A percentile compares a stretch with the other conserved stretches of the same genome.
Evolutionary conservation across 2,797 vertebrate genomes (phyloP).

Genomic region (Psittacula echo): DNA sequence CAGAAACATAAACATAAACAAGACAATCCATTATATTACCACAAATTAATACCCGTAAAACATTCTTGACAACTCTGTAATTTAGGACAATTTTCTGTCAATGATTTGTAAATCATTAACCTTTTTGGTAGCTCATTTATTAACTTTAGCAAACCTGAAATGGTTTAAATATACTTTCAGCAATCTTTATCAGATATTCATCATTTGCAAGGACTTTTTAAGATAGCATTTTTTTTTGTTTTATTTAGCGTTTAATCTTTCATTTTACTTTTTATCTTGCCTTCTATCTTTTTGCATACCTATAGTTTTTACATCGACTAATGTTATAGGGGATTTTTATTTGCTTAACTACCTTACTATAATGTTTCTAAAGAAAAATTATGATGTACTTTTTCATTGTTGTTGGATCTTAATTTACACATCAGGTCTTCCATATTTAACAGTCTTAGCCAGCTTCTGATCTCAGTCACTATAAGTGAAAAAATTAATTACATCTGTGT

Average conservation of each 20-base stretch:
- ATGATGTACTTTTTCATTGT: not conserved
- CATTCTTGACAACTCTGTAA: conserved; percentile 3
- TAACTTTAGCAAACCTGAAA: not conserved
- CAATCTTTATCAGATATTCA: not conserved
- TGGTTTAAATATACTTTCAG: not conserved
- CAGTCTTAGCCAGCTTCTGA: not conserved
- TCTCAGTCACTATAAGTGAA: not conserved
- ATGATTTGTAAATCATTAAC: not conserved
- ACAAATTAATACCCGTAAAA: conserved; percentile 8
- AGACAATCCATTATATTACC: conserved; percentile 2
- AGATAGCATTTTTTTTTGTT: not conserved
- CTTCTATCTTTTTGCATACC: not conserved
- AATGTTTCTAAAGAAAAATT: not conserved
- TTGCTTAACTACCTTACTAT: not conserved
- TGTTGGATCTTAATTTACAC: not conserved
- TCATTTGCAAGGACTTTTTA: not conserved
- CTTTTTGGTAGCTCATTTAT: not conserved
- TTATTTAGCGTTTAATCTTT: not conserved
- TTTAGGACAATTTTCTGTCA: conserved; percentile 25
- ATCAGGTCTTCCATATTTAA: not conserved
- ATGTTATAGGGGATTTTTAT: fast-evolving
- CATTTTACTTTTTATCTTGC: not conserved
- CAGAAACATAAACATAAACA: conserved; percentile 21
- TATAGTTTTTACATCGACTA: not conserved
- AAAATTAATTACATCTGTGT: not conserved